Base-by-base conservation (phyloP, 1,140 invertebrate genomes). In the Pseudomyrmex dendroicus region DNA sequence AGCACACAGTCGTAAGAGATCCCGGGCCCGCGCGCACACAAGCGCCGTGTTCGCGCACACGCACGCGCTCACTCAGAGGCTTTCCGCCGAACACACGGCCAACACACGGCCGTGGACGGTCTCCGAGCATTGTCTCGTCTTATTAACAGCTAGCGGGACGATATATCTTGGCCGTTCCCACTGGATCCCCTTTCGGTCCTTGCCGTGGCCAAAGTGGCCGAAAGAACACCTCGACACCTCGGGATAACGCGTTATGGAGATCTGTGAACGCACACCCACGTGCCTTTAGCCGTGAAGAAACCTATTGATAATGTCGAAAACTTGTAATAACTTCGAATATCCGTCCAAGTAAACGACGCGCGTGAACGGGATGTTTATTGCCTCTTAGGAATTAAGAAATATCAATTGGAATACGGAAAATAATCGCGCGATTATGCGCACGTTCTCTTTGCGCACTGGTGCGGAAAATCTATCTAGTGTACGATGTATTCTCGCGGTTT, bases 81-180 rank as follows among this genome's bases (percentile, higher is more conserved):
- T 78, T 78, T 78, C 76, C 76, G 64, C 52, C 76, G 73, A 61
- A 35, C 35, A 35, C 35, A 35, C 35, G 35, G 35, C 35, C 74
- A 74, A 64, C 80, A 72, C 80, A 70, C 76, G 50, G 68, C 74
- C 77, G 82, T 52, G 72, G 72, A 64, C 88, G 46, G 66, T 82
- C 74, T 66, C 73, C 90, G 88, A 86, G 90, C 91, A 93, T 93
- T 92, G 91, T 93, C 91, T 93, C 91, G 90, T 92, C 92, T 92
- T 92, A 92, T 93, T 93, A 93, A 93, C 92, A 92, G 91, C 90
- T 90, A 90, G 83, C 86, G 83, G 76, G 86, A 86, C 90, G 89
- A 92, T 92, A 91, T 90, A 92, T 92, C 91, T 92, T 90, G 90
- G 70, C 82, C 87, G 85, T 85, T 84, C 83, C 85, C 67, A 82